A percentile compares a stretch with the other conserved stretches of the same genome.
phyloP scores from a whole-genome alignment of 1,140 invertebrate species.

The Maconellicoccus hirsutus region DNA sequence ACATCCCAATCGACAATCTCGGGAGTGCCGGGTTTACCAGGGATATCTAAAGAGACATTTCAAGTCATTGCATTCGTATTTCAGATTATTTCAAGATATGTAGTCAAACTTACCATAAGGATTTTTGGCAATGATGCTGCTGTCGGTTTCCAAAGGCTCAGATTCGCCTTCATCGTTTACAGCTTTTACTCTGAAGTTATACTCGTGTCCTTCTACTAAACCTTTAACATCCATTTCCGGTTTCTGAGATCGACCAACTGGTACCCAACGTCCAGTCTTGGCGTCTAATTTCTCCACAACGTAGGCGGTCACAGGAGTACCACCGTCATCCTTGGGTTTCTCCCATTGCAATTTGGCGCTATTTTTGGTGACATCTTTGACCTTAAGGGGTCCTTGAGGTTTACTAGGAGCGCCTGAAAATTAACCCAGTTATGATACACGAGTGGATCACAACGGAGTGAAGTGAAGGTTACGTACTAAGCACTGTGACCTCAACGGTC shows the following conservation, averaged over 20 bases:
- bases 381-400: constrained; percentile 82
- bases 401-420: constrained; percentile 58
- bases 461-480: constrained; percentile 47
- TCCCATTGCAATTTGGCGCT: constrained; percentile 90
- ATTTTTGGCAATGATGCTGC: constrained; percentile 79
- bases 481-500: constrained; percentile 81
- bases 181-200: constrained; percentile 94
- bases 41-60: constrained; percentile 46
- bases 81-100: too few species aligned
- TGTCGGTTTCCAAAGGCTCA: constrained; percentile 82
- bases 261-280: constrained; percentile 83
- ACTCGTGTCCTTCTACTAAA: constrained; percentile 84
- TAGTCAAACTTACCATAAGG: constrained; percentile 64
- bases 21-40: constrained; percentile 78
- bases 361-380: constrained; percentile 83
- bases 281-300: constrained; percentile 94
- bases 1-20: constrained; percentile 87
- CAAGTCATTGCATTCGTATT: too few species aligned
- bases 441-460: background rate
- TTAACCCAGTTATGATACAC: background rate
- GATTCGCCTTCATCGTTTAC: constrained; percentile 96
- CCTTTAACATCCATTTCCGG: constrained; percentile 85
- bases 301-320: constrained; percentile 89
- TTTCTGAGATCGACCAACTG: constrained; percentile 69
- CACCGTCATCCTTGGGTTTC: constrained; percentile 96